phyloP scores from a whole-genome alignment of 2,888 invertebrate species.

The Lepidochitona cinerea region DNA sequence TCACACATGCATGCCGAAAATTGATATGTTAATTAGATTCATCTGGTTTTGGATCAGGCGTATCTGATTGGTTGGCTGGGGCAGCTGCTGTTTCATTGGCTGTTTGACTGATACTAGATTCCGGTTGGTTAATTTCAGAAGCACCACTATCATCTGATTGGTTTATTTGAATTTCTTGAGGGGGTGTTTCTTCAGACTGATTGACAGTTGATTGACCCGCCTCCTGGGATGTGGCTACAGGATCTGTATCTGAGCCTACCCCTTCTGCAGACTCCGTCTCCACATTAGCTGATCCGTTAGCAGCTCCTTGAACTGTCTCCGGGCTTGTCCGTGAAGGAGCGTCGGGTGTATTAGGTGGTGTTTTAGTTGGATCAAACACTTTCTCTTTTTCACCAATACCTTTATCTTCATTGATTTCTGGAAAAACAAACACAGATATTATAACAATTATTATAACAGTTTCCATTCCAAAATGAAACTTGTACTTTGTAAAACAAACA shows the following conservation, averaged over 20 bases:
- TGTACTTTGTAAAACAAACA: too few species aligned
- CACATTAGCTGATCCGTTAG: neutral
- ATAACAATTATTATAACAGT: too few species aligned
- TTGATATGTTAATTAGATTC: neutral
- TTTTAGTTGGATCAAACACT: neutral
- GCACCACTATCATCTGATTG: slow-evolving; percentile 5
- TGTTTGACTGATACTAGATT: neutral
- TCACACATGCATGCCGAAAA: neutral
- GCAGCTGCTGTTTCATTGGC: slow-evolving; percentile 1
- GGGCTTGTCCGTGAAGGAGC: neutral
- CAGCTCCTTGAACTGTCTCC: slow-evolving; percentile 1
- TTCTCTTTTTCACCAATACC: neutral
- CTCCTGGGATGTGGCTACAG: neutral
- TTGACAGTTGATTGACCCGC: neutral
- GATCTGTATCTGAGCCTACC: neutral
- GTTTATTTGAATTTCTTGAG: neutral
- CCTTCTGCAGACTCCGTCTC: neutral
- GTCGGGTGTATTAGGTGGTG: slow-evolving; percentile 2
- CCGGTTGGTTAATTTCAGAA: neutral
- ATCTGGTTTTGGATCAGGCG: neutral
- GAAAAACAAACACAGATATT: neutral
- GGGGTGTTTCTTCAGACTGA: neutral
- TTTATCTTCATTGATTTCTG: neutral
- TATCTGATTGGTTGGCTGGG: slow-evolving; percentile 2
- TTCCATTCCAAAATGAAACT: too few species aligned